Percentiles rank a stretch among this genome's conserved stretches.
Evolutionary conservation across 2,888 invertebrate genomes (phyloP).

Genomic region (Blastobasis lacticolella): DNA sequence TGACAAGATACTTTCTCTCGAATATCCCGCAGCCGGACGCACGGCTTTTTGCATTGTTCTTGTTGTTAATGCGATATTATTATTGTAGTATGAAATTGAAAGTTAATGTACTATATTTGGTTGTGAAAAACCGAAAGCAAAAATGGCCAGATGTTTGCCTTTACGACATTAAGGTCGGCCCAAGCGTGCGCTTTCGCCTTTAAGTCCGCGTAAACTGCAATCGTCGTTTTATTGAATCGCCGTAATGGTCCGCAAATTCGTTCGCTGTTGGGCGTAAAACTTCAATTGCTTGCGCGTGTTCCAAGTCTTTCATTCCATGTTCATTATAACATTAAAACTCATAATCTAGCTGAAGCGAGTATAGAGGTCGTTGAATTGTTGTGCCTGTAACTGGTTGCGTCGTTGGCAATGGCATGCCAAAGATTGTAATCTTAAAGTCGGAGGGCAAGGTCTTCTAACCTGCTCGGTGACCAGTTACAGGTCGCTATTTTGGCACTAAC

Average conservation of each 20-base stretch:
- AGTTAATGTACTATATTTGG: constrained; percentile 49
- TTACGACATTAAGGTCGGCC: constrained; percentile 30
- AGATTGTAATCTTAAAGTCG: neutral
- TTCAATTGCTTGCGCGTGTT: too few relatives aligned
- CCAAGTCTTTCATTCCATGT: too few relatives aligned
- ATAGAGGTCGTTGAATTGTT: too few relatives aligned
- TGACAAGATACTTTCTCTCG: constrained; percentile 60
- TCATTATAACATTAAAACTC: too few relatives aligned
- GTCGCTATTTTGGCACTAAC: too few relatives aligned
- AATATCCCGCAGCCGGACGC: constrained; percentile 50
- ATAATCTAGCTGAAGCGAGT: too few relatives aligned
- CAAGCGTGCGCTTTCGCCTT: constrained; percentile 28
- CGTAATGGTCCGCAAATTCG: neutral
- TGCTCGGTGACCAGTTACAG: neutral
- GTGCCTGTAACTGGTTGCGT: neutral
- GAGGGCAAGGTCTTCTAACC: neutral
- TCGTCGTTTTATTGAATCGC: constrained; percentile 14
- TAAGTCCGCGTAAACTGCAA: constrained; percentile 11
- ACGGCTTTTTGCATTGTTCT: constrained; percentile 56
- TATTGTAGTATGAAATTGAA: constrained; percentile 57
- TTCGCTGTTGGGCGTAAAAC: too few relatives aligned
- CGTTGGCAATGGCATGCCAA: constrained; percentile 1
- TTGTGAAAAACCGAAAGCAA: constrained; percentile 54
- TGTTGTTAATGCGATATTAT: constrained; percentile 56
- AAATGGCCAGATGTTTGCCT: constrained; percentile 29